Evolutionary conservation across 2,888 invertebrate genomes (phyloP), one percentile per base, ranked within the genome.

Genomic region (Pollenia labialis): DNA sequence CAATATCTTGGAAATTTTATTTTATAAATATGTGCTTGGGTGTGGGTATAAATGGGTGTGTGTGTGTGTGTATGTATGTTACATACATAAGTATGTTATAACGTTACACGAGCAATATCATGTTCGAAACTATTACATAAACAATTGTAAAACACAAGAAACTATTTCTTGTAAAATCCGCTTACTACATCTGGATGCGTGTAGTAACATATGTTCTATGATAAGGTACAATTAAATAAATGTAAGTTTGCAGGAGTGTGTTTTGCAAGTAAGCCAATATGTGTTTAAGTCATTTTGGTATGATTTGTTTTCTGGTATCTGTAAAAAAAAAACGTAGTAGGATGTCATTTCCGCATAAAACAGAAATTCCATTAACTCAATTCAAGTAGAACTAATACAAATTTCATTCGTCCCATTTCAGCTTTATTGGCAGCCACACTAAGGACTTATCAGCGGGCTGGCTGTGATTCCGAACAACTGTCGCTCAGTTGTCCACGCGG

Each of bases 391-490:
- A 87, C 48, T 81, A 81, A 81, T 62, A 72, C 42, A 77, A 81
- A 72, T 81, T 81, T 79, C n/a, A 60, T 79, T 87, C 58, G 14
- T 88, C 88, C 89, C 81, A 84, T 91, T 91, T 82, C 95, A 99
- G 99, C 97, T 92, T 95, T 98, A 89, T 95, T 99, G 90, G 96
- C 97, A 90, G 98, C 98, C 89, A 98, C 98, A 46, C 95, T 99
- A 90, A 95, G 97, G 91, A 98, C 98, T 64, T 98, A 98, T 94
- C 97, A 98, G 92, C 96, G 97, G 88, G 97, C 97, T 69, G 97
- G 97, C 74, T 99, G 99, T 94, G 98, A 98, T 94, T 97, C 97
- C 88, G 97, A 98, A 91, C 95, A 96, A 92, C 96, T 99, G 92
- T 96, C 96, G 69, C 95, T 99, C 87, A 96, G 96, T 91, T 99